Percentiles rank a stretch among this genome's conserved stretches.
Evolutionary conservation across 2,797 vertebrate species (phyloP).

Genomic region (Margarornis squamiger): DNA sequence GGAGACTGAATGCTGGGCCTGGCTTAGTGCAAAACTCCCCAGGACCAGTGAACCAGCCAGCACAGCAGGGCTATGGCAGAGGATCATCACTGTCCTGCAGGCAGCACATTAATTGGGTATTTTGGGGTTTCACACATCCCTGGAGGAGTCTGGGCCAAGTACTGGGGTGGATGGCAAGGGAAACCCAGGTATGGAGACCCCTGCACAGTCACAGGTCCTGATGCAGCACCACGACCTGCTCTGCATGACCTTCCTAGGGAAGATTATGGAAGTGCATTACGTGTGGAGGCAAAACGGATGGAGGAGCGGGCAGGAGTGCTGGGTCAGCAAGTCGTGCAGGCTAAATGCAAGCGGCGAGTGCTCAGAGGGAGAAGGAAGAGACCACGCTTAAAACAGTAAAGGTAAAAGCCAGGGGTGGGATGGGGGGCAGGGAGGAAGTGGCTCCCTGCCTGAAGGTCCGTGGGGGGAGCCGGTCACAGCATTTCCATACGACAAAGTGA

Average conservation of each 20-base stretch:
- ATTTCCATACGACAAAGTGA: not conserved
- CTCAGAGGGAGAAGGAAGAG: not conserved
- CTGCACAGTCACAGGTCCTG: rapidly evolving
- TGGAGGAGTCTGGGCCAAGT: not conserved
- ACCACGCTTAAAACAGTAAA: not conserved
- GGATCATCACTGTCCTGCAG: not conserved
- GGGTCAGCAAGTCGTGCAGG: conserved; percentile 47
- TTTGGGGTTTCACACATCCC: not conserved
- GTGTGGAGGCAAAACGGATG: conserved; percentile 2
- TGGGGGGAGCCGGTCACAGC: not conserved
- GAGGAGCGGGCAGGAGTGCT: conserved; percentile 35
- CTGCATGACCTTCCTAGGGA: not conserved
- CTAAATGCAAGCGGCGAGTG: not conserved
- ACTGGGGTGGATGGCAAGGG: not conserved
- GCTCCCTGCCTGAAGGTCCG: not conserved
- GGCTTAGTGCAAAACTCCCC: not conserved
- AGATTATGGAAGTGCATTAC: not conserved
- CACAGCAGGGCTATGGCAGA: rapidly evolving
- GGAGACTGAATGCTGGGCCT: not conserved
- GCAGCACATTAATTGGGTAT: not conserved
- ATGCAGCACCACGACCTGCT: not conserved
- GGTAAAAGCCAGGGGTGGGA: not conserved
- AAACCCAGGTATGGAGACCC: not conserved
- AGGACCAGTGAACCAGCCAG: rapidly evolving
- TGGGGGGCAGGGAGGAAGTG: not conserved